Base-by-base conservation (phyloP, 2,113 vertebrate genomes). In the Gallinago paraguaiae region DNA sequence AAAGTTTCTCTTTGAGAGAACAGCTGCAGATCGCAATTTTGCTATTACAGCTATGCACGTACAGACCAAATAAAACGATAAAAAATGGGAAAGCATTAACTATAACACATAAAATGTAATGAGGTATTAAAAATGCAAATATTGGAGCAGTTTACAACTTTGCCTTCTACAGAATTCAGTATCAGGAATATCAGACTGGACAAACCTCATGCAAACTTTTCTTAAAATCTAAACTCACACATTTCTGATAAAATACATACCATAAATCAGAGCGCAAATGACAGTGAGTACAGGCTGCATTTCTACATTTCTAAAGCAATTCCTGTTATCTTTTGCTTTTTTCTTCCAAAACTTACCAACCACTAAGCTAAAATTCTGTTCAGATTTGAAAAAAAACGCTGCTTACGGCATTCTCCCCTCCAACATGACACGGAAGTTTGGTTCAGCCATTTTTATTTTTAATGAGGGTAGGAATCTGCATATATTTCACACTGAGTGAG, bases 121-220 rank as follows among this genome's bases (percentile, higher is more conserved):
- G 75, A 91, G 54, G 59, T 60, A 82, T 93, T 92, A 93, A 92
- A 96, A 95, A 94, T 90, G 63, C 65, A 93, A 94, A 94, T 87
- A 86, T 2, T 63, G 22, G 25, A 88, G 61, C 45, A 77, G 59
- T 57, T 94, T 35, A 81, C 37, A 71, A 59, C 33, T 54, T 71
- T 24, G 35, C 24, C 41, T 77, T 71, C 35, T 50, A 25, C 25
- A 74, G 35, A 69, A 53, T 50, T 59, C 23, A 35, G 19, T 25
- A 61, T 11, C 19, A 54, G 27, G 23, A 84, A 30, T 4, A 87
- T 48, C 20, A 71, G 8, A 25, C 27, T 17, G 27, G 28, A 41
- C 39, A 89, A 76, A 57, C 3, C 13, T 53, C 33, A 60, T 0
- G 1, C 57, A 74, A 71, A 51, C 1, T 3, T 39, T 15, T 51